Conservation (phyloP, 35 echinoderm and acorn worm species). For the Lytechinus pictus region DNA sequence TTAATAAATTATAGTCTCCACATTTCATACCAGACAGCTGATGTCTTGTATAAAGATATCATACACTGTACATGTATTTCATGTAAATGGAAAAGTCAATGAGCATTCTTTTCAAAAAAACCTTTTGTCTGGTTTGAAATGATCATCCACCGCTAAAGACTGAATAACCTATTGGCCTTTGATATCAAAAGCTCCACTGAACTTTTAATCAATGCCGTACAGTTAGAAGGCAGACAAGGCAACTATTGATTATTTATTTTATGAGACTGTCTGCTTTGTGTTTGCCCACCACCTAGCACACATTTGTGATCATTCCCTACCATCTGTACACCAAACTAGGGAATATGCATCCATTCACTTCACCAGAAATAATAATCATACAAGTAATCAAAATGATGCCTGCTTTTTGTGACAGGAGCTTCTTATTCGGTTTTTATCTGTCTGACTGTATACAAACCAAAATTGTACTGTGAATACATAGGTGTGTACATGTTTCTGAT, state of each 20-base stretch:
- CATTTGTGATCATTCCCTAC: background rate
- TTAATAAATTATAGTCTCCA: too few species aligned
- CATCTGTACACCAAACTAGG: background rate
- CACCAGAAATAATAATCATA: too few species aligned
- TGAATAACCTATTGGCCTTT: background rate
- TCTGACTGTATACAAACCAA: too few species aligned
- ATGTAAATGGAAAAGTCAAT: background rate
- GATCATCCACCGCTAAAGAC: background rate
- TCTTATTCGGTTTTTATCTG: too few species aligned
- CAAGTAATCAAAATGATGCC: too few species aligned
- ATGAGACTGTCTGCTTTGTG: background rate
- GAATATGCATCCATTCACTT: too few species aligned
- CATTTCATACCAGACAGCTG: too few species aligned
- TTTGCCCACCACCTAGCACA: background rate
- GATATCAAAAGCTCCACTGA: background rate
- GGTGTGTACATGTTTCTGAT: too few species aligned
- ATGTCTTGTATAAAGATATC: too few species aligned
- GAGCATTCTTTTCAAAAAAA: too few species aligned
- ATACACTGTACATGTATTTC: background rate
- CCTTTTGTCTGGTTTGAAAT: background rate
- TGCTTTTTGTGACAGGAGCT: too few species aligned
- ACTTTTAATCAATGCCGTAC: background rate
- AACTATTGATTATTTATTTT: conserved; percentile 27
- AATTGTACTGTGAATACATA: too few species aligned
- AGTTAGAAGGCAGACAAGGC: background rate